Evolutionary conservation across 2,113 vertebrate genomes (phyloP), one percentile per base, ranked within the genome.

Genomic region (Podocnemis expansa): DNA sequence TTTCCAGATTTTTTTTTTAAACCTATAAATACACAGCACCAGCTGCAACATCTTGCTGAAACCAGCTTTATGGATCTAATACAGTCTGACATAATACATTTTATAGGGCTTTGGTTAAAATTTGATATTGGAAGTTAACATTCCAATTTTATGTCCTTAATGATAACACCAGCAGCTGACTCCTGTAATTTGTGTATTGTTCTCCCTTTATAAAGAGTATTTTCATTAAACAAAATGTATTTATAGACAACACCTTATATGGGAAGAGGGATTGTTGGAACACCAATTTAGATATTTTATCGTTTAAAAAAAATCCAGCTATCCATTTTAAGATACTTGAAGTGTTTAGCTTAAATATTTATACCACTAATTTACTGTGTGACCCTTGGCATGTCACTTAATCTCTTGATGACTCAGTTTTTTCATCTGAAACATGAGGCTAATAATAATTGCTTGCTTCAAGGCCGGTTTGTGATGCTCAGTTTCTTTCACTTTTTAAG

Each of bases 41-140:
- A 99, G 99, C 99, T 99, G 99, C 91, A 93, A 94, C 94, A 78
- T 93, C 98, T 99, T 98, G 95, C 88, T 12, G 91, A 81, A 96
- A 96, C 91, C 93, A 95, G 94, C 98, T 98, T 98, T 98, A 97
- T 93, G 83, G 96, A 98, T 97, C 98, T 96, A 98, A 98, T 98
- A n/a, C 98, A 91, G 97, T 98, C 98, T 98, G 98, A 98, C 98
- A 98, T 97, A 94, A 98, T 91, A 96, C 90, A 94, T 98, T 99
- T 98, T 97, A 96, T 97, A 98, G 97, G 98, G 98, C 95, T 90
- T 94, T 98, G 97, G 98, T 98, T 98, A 98, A 96, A 97, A 97
- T 98, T 98, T 85, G 88, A 95, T 97, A 92, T 92, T 92, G 93
- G 91, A 89, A 93, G 93, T 75, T n/a, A 76, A 89, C 82, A 1